Conservation (phyloP, 2,113 vertebrate genomes). For the Rattus norvegicus region DNA sequence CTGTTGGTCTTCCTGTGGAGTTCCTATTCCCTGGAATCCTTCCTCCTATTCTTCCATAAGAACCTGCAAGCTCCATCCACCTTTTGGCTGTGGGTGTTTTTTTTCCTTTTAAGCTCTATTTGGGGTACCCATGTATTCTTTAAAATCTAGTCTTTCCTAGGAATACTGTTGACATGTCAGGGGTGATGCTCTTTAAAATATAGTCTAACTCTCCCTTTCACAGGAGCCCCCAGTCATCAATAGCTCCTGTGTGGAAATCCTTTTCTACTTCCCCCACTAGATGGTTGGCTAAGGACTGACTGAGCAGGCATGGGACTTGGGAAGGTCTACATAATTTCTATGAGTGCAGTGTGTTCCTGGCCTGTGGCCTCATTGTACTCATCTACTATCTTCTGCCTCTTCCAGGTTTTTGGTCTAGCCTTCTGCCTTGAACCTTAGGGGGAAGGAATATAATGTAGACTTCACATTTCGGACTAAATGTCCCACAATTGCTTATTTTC, state of each 20-base stretch:
- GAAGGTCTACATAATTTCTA: background rate
- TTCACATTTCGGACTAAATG: background rate
- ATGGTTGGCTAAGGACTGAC: too few relatives aligned
- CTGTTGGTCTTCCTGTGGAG: too few relatives aligned
- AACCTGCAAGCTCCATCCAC: too few relatives aligned
- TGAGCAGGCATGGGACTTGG: background rate
- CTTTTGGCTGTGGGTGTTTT: too few relatives aligned
- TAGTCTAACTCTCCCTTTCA: background rate
- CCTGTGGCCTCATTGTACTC: background rate
- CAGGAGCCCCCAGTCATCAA: background rate
- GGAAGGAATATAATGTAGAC: background rate
- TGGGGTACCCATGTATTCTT: too few relatives aligned
- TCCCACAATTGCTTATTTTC: background rate
- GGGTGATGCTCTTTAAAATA: background rate
- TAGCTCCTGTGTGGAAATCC: too few relatives aligned
- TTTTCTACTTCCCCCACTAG: background rate
- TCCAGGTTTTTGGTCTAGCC: background rate
- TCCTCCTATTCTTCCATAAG: too few relatives aligned
- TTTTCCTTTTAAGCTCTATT: too few relatives aligned
- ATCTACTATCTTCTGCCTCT: background rate
- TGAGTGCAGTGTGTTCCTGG: background rate
- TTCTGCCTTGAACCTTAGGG: background rate
- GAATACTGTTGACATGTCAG: background rate
- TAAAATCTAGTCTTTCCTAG: background rate
- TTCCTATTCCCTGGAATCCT: too few relatives aligned